Conservation (phyloP, 2,797 vertebrate species). For the Danio choprae region DNA sequence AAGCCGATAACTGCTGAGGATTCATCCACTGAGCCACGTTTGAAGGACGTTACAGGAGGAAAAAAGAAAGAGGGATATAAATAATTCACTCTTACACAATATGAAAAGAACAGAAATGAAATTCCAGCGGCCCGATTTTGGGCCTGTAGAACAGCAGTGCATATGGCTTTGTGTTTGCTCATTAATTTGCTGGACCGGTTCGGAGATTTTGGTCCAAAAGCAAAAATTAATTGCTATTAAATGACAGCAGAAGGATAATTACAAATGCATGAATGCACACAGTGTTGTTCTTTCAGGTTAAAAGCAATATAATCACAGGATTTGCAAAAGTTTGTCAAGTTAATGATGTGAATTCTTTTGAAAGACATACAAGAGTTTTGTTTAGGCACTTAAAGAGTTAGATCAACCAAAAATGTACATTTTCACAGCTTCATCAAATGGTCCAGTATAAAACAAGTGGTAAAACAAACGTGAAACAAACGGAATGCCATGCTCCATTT, state of each 20-base stretch:
- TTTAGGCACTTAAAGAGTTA: background rate
- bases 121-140: background rate
- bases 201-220: conserved; percentile 6
- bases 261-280: conserved; percentile 12
- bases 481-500: no score
- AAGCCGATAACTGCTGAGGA: conserved; percentile 45
- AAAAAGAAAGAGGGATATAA: conserved; percentile 35
- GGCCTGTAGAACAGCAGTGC: background rate
- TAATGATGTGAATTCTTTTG: background rate
- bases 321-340: conserved; percentile 2
- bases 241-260: conserved; percentile 19
- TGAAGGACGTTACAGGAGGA: conserved; percentile 36
- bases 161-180: conserved; percentile 11
- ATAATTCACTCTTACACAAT: conserved; percentile 37
- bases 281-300: conserved; percentile 5
- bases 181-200: conserved; percentile 30
- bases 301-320: conserved; percentile 23
- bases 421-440: no score
- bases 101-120: conserved; percentile 25
- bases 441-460: no score
- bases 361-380: background rate
- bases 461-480: no score
- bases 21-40: conserved; percentile 26
- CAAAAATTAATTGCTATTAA: conserved; percentile 20
- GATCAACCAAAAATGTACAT: background rate